phyloP scores from a whole-genome alignment of 2,888 invertebrate genomes.

The Imbricaverruca yamaguchii region DNA sequence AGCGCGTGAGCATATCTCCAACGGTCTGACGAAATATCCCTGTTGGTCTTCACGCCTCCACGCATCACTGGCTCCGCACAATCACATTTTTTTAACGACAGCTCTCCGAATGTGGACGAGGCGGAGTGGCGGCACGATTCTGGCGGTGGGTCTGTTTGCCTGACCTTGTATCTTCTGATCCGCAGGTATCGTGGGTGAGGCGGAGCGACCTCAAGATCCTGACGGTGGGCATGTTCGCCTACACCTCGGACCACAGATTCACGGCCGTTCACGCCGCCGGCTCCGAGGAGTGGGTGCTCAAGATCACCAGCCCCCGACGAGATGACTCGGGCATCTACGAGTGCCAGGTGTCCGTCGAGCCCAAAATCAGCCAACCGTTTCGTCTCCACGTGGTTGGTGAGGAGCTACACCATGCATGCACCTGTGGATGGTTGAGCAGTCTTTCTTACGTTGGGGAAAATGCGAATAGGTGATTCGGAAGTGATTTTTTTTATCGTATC shows the following conservation, averaged over 20 bases:
- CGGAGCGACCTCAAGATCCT: slow-evolving; percentile 71
- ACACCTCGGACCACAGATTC: slow-evolving; percentile 64
- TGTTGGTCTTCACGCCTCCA: too few species aligned
- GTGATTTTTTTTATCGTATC: too few species aligned
- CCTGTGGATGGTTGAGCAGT: too few species aligned
- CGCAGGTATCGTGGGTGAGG: slow-evolving; percentile 75
- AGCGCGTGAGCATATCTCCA: too few species aligned
- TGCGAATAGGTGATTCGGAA: too few species aligned
- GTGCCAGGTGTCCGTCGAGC: slow-evolving; percentile 69
- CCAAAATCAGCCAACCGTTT: slow-evolving; percentile 66
- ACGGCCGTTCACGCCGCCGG: slow-evolving; percentile 62
- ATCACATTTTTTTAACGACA: too few species aligned
- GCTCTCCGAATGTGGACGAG: too few species aligned
- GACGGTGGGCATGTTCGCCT: slow-evolving; percentile 62
- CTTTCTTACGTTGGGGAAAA: too few species aligned
- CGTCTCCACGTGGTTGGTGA: slow-evolving; percentile 67
- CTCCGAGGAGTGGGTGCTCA: slow-evolving; percentile 63
- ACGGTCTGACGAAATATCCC: too few species aligned
- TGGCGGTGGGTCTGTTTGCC: too few species aligned
- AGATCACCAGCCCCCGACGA: slow-evolving; percentile 59
- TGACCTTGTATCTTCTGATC: neutral
- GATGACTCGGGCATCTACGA: slow-evolving; percentile 63
- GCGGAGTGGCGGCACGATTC: too few species aligned
- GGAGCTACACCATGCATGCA: slow-evolving; percentile 38
- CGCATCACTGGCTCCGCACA: too few species aligned